Evolutionary conservation across 1,140 invertebrate genomes (phyloP).

Genomic region (Periplaneta americana): DNA sequence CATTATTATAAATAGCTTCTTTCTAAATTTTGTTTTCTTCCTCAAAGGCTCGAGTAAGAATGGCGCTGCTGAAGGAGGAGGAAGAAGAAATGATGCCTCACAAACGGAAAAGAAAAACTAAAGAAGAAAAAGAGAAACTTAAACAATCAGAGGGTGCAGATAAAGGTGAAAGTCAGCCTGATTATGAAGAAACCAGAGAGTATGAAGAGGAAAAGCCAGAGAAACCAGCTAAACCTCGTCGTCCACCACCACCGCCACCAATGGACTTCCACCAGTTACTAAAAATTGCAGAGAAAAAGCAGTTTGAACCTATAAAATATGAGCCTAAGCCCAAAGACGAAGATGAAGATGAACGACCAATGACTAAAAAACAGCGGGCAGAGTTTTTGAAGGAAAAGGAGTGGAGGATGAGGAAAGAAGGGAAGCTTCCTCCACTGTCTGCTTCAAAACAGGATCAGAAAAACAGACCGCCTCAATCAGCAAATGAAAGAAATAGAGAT

Average conservation of each 20-base stretch:
- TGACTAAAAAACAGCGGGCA: constrained; percentile 74
- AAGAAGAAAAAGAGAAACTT: constrained; percentile 26
- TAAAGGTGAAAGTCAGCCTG: not conserved
- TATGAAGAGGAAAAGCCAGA: constrained; percentile 40
- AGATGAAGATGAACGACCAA: constrained; percentile 58
- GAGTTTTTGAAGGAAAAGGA: constrained; percentile 59
- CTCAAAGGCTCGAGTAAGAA: constrained; percentile 57
- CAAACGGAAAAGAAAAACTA: constrained; percentile 54
- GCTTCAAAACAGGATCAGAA: not conserved
- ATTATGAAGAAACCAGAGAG: constrained; percentile 21
- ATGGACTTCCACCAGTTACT: constrained; percentile 68
- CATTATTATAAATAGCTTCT: not conserved
- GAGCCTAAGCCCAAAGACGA: constrained; percentile 47
- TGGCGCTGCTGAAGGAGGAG: constrained; percentile 64
- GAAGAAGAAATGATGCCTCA: constrained; percentile 64
- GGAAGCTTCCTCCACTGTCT: not conserved
- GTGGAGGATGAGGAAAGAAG: constrained; percentile 27
- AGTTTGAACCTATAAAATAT: constrained; percentile 64
- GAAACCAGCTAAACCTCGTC: constrained; percentile 47
- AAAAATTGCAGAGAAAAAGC: constrained; percentile 77
- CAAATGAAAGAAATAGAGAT: not conserved
- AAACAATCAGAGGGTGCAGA: constrained; percentile 27
- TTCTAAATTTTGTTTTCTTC: not conserved
- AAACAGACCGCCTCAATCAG: not conserved
- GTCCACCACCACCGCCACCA: constrained; percentile 53